Conservation (phyloP, 2,797 vertebrate genomes). For the Bradypodion ventrale region DNA sequence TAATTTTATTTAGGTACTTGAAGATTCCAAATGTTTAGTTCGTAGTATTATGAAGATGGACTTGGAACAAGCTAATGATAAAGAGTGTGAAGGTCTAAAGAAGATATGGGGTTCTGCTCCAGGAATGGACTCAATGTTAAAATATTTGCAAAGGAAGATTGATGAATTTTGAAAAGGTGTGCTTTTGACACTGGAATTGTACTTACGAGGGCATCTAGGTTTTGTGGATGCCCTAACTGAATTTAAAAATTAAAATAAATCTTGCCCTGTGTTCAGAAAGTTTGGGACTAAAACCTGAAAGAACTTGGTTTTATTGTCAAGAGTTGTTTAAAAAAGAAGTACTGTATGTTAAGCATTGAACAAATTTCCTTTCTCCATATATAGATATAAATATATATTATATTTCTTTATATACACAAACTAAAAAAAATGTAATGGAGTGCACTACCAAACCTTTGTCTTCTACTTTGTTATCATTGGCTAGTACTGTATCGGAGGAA, state of each 20-base stretch:
- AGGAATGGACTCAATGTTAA: slow-evolving; percentile 94
- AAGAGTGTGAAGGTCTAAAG: slow-evolving; percentile 94
- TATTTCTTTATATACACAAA: slow-evolving; percentile 64
- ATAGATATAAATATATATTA: slow-evolving; percentile 61
- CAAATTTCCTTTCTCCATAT: slow-evolving; percentile 72
- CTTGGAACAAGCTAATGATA: slow-evolving; percentile 94
- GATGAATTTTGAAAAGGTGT: slow-evolving; percentile 82
- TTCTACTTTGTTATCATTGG: slow-evolving; percentile 69
- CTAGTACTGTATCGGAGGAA: slow-evolving; percentile 74
- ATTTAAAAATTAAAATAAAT: slow-evolving; percentile 49
- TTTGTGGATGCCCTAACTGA: slow-evolving; percentile 46
- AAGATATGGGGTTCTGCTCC: slow-evolving; percentile 95
- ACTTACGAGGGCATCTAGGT: slow-evolving; percentile 58
- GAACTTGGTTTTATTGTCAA: slow-evolving; percentile 62
- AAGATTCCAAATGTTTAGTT: slow-evolving; percentile 94
- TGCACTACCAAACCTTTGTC: slow-evolving; percentile 74
- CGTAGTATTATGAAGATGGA: slow-evolving; percentile 87
- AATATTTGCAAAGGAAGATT: slow-evolving; percentile 90
- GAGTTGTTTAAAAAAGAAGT: slow-evolving; percentile 71
- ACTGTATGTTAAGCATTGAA: slow-evolving; percentile 79
- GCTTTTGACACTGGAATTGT: slow-evolving; percentile 67
- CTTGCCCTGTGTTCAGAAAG: slow-evolving; percentile 41
- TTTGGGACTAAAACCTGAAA: slow-evolving; percentile 66
- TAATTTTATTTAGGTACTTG: slow-evolving; percentile 82
- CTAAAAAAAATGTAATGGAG: slow-evolving; percentile 62